Evolutionary conservation across 2,797 vertebrate genomes (phyloP), one percentile per base, ranked within the genome.

Genomic region (Neosilurus mollespiculum): DNA sequence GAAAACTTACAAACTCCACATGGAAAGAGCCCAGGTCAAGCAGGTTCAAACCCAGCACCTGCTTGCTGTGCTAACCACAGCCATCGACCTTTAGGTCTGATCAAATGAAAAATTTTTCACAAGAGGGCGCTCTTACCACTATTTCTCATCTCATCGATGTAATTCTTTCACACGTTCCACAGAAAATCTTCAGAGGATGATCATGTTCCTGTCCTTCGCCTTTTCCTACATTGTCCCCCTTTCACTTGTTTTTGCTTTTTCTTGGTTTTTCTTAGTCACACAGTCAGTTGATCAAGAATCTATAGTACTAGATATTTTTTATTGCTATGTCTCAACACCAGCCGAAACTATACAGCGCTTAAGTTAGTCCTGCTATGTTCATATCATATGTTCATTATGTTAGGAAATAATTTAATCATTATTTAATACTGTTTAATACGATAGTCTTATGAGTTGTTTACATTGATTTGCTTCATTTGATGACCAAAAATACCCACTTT

Each of bases 151-250:
- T 54, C 53, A 34, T 22, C 26, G 3, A 6, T 37, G 18, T 37
- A 56, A 20, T 75, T 34, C 58, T 24, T 62, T 15, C 34, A 77
- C 34, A 78, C 22, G 12, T 24, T 75, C 53, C 16, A 49, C 34
- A 62, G 15, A 18, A 78, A 78, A 24, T 7, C 54, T 12, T 34
- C 2, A 5, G n/a, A 49, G 22, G 15, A 15, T 24, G 56, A 43
- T n/a, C 18, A 14, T 0, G 34, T 37, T 64, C 75, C 9, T 43
- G 6, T 61, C 20, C 56, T 77, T 58, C 43, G 53, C 53, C 15
- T 75, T 75, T 30, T 75, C 70, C 70, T 72, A 26, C 73, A 76
- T 76, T 30, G 37, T 77, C 22, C 58, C 75, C 37, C 30, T 15
- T 49, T n/a, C 34, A n/a, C 12, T 62, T 62, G 37, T 26, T 64